Base-by-base conservation (phyloP, 2,888 invertebrate species). In the Sialis fuliginosa region DNA sequence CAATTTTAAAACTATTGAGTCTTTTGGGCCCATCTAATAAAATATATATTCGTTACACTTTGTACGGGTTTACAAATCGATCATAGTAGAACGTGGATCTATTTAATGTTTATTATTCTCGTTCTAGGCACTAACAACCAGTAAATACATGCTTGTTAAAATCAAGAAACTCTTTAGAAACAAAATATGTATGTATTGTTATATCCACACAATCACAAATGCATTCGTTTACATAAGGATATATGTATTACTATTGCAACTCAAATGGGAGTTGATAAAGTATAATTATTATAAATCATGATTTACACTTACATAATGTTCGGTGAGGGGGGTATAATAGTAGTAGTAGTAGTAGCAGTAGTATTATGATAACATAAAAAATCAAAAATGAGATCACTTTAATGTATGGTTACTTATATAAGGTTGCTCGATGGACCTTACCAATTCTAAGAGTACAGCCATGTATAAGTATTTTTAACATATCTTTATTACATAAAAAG, bases 1-100 rank as follows among this genome's bases (percentile, higher is more conserved):
- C 22, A 22, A 37, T n/a, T 37, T 10, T 10, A 37, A 37, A 37
- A 37, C 37, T 37, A 37, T 37, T 37, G 37, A 37, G 37, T 37
- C 37, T 32, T 43, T 43, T 43, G 43, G 43, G 43, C 43, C 43
- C 43, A 43, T 43, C 43, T 43, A 43, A 30, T 30, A 13, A 34
- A 13, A 43, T 43, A 34, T 43, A 34, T 30, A 33, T 32, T 43
- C 33, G 33, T 12, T 32, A 43, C 43, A 31, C 12, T 33, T 12
- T 31, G 42, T 30, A 30, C 7, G 12, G 10, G 31, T 12, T 33
- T 9, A 33, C 43, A 34, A 12, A 31, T 43, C n/a, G 43, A 30
- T 10, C 43, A 43, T 31, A 32, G 12, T 43, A 9, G 39, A 39
- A 37, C 6, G 42, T 31, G 32, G 32, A 31, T 8, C 22, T 42